Percentiles rank a stretch among this genome's conserved stretches.
phyloP scores from a whole-genome alignment of 1,140 invertebrate genomes.

The Pachyrhynchus sulphureomaculatus region DNA sequence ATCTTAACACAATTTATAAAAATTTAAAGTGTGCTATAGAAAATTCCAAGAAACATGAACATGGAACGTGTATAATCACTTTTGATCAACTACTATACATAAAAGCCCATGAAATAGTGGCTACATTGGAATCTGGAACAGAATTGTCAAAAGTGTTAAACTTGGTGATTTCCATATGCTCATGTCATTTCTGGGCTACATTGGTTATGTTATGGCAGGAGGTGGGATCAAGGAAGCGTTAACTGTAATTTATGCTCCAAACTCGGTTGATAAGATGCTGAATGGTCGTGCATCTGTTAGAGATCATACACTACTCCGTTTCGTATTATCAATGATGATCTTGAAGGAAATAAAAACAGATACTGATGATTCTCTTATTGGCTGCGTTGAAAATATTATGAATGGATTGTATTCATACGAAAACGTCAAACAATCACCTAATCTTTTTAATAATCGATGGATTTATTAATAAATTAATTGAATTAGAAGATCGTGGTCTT shows the following conservation, averaged over 20 bases:
- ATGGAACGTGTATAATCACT: conserved; percentile 33
- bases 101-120: conserved; percentile 53
- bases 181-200: too few species aligned
- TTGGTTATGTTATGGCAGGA: too few species aligned
- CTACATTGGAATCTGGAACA: too few species aligned
- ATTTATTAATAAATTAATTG: conserved; percentile 44
- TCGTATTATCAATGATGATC: conserved; percentile 30
- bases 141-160: too few species aligned
- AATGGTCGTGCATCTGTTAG: conserved; percentile 29
- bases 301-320: conserved; percentile 20
- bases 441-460: conserved; percentile 41
- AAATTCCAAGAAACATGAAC: conserved; percentile 20
- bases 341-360: conserved; percentile 31
- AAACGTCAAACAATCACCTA: too few species aligned
- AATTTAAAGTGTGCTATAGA: conserved; percentile 48
- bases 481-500: conserved; percentile 41
- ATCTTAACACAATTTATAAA: conserved; percentile 45
- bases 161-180: too few species aligned
- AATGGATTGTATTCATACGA: too few species aligned
- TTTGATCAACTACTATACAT: conserved; percentile 51
- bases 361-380: background rate
- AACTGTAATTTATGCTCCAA: conserved; percentile 13
- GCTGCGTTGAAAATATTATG: too few species aligned
- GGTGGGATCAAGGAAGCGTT: too few species aligned
- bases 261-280: conserved; percentile 37